phyloP scores from a whole-genome alignment of 2,888 invertebrate genomes.

The Cistogaster globosa region DNA sequence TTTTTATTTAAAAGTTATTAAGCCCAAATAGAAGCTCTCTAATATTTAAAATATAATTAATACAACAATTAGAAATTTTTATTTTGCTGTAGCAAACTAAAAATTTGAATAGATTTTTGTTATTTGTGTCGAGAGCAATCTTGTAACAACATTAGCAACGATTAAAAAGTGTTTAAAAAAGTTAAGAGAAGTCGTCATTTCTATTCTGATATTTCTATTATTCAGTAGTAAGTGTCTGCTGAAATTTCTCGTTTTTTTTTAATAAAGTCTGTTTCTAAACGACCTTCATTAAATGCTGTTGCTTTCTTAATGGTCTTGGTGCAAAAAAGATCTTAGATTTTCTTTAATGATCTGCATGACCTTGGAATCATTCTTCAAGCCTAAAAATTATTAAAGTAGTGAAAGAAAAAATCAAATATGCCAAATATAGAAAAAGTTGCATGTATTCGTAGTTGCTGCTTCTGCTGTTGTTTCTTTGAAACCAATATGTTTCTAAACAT shows the following conservation, averaged over 20 bases:
- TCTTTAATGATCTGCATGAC: slow-evolving; percentile 77
- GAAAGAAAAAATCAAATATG: slow-evolving; percentile 62
- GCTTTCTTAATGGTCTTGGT: background rate
- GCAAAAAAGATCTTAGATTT: slow-evolving; percentile 74
- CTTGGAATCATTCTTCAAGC: slow-evolving; percentile 71
- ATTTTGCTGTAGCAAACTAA: no score
- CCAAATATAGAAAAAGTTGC: slow-evolving; percentile 50
- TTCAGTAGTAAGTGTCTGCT: background rate
- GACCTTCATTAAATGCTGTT: slow-evolving; percentile 72
- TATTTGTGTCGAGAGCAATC: no score
- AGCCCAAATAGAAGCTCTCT: background rate
- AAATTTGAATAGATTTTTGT: no score
- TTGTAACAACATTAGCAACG: no score
- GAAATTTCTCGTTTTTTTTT: background rate
- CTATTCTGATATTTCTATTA: background rate
- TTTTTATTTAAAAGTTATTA: no score
- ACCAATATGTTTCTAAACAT: slow-evolving; percentile 79
- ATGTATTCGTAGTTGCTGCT: slow-evolving; percentile 27
- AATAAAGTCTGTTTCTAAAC: slow-evolving; percentile 15
- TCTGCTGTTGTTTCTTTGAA: slow-evolving; percentile 65
- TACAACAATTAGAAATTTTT: no score
- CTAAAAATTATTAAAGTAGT: slow-evolving; percentile 72
- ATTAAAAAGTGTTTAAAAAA: background rate
- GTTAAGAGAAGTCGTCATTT: background rate
- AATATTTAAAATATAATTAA: no score